A percentile compares a stretch with the other conserved stretches of the same genome.
phyloP scores from a whole-genome alignment of 1,140 invertebrate species.

The Thalassaphorura encarpata region DNA sequence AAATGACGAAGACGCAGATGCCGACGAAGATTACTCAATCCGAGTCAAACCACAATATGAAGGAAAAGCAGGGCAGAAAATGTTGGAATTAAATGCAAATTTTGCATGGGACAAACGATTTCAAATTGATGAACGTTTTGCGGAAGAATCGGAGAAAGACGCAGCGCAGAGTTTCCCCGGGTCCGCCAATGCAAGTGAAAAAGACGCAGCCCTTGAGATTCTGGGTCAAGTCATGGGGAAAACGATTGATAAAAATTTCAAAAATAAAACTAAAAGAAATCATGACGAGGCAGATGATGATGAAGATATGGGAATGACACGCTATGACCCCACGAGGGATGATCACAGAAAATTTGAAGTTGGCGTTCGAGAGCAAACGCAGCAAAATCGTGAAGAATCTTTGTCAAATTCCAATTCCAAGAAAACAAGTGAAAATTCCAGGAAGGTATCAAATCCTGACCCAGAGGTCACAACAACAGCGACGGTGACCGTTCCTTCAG shows the following conservation, averaged over 20 bases:
- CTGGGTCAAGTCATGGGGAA: constrained; percentile 16
- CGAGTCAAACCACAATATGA: constrained; percentile 18
- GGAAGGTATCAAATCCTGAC: too few relatives aligned
- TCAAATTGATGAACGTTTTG: constrained; percentile 23
- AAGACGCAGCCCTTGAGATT: constrained; percentile 10
- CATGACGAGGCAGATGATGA: background rate
- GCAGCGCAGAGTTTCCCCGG: background rate
- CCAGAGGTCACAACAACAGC: too few relatives aligned
- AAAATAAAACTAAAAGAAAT: background rate
- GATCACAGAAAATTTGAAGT: too few relatives aligned
- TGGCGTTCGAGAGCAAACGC: too few relatives aligned
- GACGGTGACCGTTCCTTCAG: background rate
- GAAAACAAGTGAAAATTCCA: constrained; percentile 1
- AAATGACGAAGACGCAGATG: constrained; percentile 10
- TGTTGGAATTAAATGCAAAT: constrained; percentile 16
- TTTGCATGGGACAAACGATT: constrained; percentile 21
- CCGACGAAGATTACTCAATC: constrained; percentile 5
- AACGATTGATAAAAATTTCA: background rate
- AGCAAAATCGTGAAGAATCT: background rate
- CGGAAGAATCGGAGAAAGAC: constrained; percentile 3
- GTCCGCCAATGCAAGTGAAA: constrained; percentile 2
- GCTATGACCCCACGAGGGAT: constrained; percentile 10
- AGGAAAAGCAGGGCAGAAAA: constrained; percentile 16
- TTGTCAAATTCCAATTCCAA: background rate
- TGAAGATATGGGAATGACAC: constrained; percentile 4